Evolutionary conservation across 2,888 invertebrate species (phyloP), one percentile per base, ranked within the genome.

Genomic region (Adela reaumurella): DNA sequence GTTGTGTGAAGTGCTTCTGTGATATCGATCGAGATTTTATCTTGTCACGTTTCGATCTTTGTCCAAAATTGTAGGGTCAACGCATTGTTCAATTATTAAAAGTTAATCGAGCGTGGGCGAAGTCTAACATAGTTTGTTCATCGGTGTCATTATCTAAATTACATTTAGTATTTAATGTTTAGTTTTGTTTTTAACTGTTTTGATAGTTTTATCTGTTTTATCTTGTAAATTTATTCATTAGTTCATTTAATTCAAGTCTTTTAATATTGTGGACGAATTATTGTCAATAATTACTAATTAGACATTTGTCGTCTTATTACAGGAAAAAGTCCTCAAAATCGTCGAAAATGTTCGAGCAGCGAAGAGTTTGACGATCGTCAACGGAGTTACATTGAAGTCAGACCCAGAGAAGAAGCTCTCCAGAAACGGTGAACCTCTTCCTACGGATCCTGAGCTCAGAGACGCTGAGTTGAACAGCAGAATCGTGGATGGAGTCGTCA

Each of bases 401-500:
- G 83, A 68, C 60, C 81, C 61, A 2, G 76, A 72, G 20, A 56
- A 62, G 56, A 69, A 62, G 57, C 74, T 61, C 71, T 81, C 60
- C 63, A 77, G 86, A 59, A 86, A 86, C 57, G 80, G 85, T 19
- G 84, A 88, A 54, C 74, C 83, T 49, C 70, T 90, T 47, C 89
- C 92, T 14, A 81, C 83, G n/a, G 90, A 92, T 60, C 81, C 84
- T 17, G 83, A 86, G 55, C 86, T 87, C 14, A 83, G 88, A 49
- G 90, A 90, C 65, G 82, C 83, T 50, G 87, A 87, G 60, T 80
- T 90, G 51, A 89, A 90, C 63, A 82, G 84, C 54, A 81, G 90
- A 53, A 76, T 92, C 49, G 70, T 89, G 54, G 90, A 92, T 62
- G 85, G 88, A 54, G 82, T 91, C 10, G 85, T 88, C 54, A 83